These are phyloP conservation scores for Scyliorhinus canicula DNA, from an alignment of 2,797 vertebrate species.

Conservation along the genomic window DNA sequence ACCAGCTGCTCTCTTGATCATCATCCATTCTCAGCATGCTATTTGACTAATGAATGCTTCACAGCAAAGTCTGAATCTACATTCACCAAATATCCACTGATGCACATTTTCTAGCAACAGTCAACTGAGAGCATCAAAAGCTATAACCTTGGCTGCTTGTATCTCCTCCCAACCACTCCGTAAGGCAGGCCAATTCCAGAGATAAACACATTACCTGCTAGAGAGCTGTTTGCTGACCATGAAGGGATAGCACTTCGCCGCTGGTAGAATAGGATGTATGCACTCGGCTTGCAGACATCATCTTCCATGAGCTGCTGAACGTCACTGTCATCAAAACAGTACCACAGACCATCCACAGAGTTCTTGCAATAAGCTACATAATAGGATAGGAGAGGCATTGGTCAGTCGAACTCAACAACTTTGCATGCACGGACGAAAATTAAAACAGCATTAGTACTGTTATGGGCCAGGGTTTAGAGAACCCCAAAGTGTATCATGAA, in stretches of 20 bases:
- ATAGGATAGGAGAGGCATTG: not conserved
- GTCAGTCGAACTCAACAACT: not conserved
- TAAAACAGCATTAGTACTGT: not conserved
- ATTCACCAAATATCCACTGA: not conserved
- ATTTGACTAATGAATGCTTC: not conserved
- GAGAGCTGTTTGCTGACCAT: constrained; percentile 96
- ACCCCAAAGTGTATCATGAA: too few species aligned
- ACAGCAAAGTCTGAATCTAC: not conserved
- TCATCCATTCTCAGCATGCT: not conserved
- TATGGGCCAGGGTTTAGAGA: too few species aligned
- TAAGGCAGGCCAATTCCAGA: not conserved
- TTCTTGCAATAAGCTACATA: constrained; percentile 89
- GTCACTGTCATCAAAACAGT: constrained; percentile 97
- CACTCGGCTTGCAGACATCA: constrained; percentile 84
- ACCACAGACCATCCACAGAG: constrained; percentile 94
- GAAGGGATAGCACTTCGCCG: constrained; percentile 86
- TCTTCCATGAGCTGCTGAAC: constrained; percentile 86
- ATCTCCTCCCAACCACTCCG: not conserved
- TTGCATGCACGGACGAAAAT: not conserved
- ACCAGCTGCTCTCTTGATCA: not conserved
- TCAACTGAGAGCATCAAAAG: not conserved
- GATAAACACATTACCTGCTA: constrained; percentile 71
- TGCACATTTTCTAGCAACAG: not conserved
- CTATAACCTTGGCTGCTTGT: not conserved
- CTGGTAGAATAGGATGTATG: constrained; percentile 97